Percentiles rank a stretch among this genome's conserved stretches.
Conservation (phyloP, 2,797 vertebrate species). For the Clarias fuscus region DNA sequence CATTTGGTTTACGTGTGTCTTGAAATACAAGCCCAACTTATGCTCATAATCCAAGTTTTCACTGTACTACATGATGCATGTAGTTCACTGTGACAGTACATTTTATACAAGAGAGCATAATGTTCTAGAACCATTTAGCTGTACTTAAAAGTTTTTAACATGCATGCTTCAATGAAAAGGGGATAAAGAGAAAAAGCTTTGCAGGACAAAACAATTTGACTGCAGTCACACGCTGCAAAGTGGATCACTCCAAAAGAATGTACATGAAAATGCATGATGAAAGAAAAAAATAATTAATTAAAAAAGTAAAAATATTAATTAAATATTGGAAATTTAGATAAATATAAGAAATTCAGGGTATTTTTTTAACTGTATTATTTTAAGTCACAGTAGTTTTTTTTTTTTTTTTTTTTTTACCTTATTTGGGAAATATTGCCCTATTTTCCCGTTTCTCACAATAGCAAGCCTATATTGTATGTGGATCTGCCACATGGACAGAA, state of each 20-base stretch:
- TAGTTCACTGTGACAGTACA: neutral
- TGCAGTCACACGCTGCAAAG: neutral
- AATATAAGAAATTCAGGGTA: no score
- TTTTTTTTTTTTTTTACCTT: neutral
- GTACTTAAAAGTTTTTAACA: neutral
- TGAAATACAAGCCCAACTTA: no score
- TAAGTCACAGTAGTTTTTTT: neutral
- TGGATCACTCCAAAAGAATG: neutral
- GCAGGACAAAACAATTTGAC: neutral
- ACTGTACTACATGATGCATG: no score
- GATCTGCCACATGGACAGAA: neutral
- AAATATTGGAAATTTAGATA: neutral
- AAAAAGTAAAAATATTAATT: no score
- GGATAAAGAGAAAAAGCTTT: neutral
- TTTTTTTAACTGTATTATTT: neutral
- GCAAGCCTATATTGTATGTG: neutral
- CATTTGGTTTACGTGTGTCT: no score
- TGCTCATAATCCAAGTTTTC: no score
- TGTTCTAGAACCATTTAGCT: neutral
- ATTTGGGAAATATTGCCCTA: neutral
- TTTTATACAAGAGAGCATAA: neutral
- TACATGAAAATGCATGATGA: neutral
- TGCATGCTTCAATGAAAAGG: neutral
- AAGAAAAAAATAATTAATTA: neutral
- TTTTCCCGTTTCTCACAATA: neutral